Evolutionary conservation across 2,797 vertebrate species (phyloP).

Genomic region (Sebastes nivosus): DNA sequence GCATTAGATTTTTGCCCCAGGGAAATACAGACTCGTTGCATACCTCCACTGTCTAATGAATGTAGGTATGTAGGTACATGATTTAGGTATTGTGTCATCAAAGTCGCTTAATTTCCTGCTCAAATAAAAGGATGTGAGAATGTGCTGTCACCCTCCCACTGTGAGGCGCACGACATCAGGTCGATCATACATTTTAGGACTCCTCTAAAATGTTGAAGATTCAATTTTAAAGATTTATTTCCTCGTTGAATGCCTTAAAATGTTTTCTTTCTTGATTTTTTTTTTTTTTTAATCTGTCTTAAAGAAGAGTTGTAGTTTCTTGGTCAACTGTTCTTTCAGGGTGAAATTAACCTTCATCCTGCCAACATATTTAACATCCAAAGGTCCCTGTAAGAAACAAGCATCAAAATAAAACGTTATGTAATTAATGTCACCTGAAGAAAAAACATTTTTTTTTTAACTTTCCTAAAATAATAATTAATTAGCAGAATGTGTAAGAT

Average conservation of each 20-base stretch:
- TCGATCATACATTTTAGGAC: too few species aligned
- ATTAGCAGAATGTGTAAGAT: neutral
- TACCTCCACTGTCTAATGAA: neutral
- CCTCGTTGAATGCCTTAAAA: too few species aligned
- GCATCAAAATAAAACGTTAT: neutral
- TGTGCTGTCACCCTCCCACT: too few species aligned
- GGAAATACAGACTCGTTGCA: neutral
- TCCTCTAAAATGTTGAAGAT: too few species aligned
- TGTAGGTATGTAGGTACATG: neutral
- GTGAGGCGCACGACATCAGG: too few species aligned
- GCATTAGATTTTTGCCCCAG: neutral
- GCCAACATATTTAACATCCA: neutral
- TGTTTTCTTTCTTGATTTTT: too few species aligned
- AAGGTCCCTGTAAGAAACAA: too few species aligned
- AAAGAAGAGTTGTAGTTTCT: neutral
- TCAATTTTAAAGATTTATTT: too few species aligned
- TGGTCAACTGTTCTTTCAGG: neutral
- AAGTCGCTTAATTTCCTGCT: neutral
- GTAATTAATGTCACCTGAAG: neutral
- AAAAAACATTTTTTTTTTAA: too few species aligned
- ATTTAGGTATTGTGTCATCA: neutral
- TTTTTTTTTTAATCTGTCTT: too few species aligned
- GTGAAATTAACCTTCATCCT: neutral
- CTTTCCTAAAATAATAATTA: too few species aligned
- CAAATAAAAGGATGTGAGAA: too few species aligned